Conservation (phyloP, 2,888 invertebrate species). For the Drosophila testacea region DNA sequence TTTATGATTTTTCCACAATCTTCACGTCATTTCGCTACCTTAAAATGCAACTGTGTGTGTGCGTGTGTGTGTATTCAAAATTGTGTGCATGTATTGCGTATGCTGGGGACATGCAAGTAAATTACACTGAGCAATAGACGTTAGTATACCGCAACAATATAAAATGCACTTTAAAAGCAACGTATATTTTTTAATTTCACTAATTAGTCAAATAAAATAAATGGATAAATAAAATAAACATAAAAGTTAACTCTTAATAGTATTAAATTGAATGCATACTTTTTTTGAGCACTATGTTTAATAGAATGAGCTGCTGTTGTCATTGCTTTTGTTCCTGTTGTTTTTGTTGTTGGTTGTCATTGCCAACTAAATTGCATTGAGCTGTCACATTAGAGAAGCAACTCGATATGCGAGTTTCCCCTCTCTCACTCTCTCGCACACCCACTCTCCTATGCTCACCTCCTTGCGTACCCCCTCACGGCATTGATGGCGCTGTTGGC, state of each 20-base stretch:
- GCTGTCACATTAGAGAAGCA: conserved; percentile 82
- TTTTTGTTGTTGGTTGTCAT: conserved; percentile 60
- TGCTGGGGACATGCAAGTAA: conserved; percentile 12
- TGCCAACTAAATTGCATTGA: conserved; percentile 81
- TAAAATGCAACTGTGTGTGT: conserved; percentile 36
- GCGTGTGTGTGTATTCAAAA: conserved; percentile 14
- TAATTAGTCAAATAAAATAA: too few species aligned
- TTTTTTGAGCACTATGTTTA: conserved; percentile 47
- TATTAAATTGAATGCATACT: neutral
- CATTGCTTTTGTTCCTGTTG: conserved; percentile 41
- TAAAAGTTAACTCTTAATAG: too few species aligned
- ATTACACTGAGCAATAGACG: conserved; percentile 23
- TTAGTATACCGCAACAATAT: neutral
- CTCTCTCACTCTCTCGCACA: conserved; percentile 7
- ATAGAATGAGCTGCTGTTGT: conserved; percentile 59
- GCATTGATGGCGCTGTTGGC: conserved; percentile 5
- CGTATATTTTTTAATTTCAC: too few species aligned
- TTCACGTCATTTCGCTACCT: conserved; percentile 61
- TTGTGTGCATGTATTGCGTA: conserved; percentile 18
- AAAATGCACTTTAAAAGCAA: neutral
- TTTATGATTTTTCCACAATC: conserved; percentile 65
- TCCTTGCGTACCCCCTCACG: neutral
- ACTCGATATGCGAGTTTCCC: conserved; percentile 65
- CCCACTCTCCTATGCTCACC: neutral
- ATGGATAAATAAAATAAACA: too few species aligned